These are phyloP conservation scores for Manis pentadactyla DNA, from an alignment of 2,797 vertebrate species.

Conservation along the genomic window DNA sequence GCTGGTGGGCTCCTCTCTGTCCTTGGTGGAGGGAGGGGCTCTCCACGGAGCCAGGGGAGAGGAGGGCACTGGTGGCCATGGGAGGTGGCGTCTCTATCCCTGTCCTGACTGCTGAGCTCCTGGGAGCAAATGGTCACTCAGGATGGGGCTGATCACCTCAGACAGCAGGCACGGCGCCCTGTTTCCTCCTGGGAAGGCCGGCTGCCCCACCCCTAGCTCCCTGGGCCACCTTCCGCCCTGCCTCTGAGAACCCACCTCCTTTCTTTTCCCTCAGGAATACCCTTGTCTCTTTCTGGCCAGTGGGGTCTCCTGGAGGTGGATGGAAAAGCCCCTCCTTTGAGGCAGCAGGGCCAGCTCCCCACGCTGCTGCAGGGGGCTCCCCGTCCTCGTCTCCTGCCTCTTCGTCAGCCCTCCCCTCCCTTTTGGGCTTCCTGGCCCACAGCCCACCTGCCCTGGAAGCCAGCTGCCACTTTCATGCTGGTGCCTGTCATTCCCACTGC, in stretches of 20 bases:
- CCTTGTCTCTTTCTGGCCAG: background rate
- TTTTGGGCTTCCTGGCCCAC: background rate
- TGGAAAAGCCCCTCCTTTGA: background rate
- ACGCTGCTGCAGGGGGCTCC: background rate
- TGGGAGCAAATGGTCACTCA: background rate
- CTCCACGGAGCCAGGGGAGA: background rate
- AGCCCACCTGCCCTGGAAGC: background rate
- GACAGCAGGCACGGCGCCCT: background rate
- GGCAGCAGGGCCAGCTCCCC: background rate
- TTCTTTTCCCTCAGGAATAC: background rate
- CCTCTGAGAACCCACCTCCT: background rate
- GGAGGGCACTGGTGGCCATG: background rate
- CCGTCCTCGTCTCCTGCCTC: background rate
- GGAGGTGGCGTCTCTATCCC: background rate
- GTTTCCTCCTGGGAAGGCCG: background rate
- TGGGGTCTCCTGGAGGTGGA: background rate
- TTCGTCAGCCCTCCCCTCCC: background rate
- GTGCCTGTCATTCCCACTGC: background rate
- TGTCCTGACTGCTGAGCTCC: background rate
- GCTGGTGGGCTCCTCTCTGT: background rate
- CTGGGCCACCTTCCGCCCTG: rapidly evolving
- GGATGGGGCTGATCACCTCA: background rate
- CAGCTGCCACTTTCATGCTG: background rate
- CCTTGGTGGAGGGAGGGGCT: background rate
- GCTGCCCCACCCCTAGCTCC: background rate